Base-by-base conservation (phyloP, 64 coral and sea anemone genomes). In the Anthopleura sola region DNA sequence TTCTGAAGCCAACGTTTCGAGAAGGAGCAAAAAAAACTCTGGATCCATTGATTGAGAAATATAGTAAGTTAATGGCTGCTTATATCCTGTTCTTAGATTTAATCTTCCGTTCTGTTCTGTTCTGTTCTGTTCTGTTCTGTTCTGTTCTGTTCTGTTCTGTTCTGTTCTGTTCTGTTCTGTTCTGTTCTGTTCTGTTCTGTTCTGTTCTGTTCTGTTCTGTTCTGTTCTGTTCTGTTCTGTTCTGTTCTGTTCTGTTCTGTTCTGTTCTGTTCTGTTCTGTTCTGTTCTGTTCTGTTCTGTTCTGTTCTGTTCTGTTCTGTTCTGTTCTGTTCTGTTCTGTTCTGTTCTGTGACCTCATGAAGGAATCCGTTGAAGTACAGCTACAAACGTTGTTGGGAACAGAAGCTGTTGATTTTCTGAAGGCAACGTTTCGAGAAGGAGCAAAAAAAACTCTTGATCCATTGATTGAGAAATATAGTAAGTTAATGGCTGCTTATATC, bases 1-100 rank as follows among this genome's bases (percentile, higher is more conserved):
- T 90, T 81, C 62, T 96, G 14, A 92, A 96, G 4, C 94, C 94
- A 34, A 90, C 90, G 29, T 92, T 92, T 81, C 90, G 94, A 12
- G 87, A 96, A n/a, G 94, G 94, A 74, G 94, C 94, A 1, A 96
- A 92, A 23, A 96, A 96, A 83, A 81, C 87, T 50, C 85, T 96
- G 32, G 88, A 96, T 92, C 94, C 94, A 19, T 24, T 96, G 78
- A 83, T 78, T 8, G 77, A 49, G 16, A 83, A 55, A 55, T 60
- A 83, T 38, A 28, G 46, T 83, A 83, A 53, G 50, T 83, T 44
- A 29, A 34, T 51, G 15, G 15, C 49, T 10, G 5, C 6, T 26
- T 26, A n/a, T 71, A 7, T 71, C 66, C 2, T 44, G 24, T 71
- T 71, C 32, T 29, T 34, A 26, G 39, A 44, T n/a, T n/a, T n/a